These are phyloP conservation scores for Platalea minor DNA, from an alignment of 2,797 vertebrate species.

Conservation along the genomic window DNA sequence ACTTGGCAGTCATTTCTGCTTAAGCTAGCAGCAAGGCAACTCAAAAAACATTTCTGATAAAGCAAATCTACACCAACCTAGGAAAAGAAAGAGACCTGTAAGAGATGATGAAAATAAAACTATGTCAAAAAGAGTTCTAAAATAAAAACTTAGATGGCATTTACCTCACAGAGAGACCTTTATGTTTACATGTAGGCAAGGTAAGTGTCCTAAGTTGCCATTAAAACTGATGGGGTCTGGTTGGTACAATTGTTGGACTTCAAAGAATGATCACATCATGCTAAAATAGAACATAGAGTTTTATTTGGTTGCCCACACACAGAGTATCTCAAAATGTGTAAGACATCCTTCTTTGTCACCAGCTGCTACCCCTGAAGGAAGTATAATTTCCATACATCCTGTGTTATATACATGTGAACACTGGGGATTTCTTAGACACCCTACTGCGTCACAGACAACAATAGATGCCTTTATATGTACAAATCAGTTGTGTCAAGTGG, in stretches of 20 bases:
- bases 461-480: not conserved
- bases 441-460: not conserved
- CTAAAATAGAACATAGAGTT: not conserved
- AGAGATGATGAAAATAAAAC: not conserved
- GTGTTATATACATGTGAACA: not conserved
- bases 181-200: not conserved
- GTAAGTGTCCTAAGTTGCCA: not conserved
- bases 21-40: not conserved
- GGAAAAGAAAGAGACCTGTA: not conserved
- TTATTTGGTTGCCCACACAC: not conserved
- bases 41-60: not conserved
- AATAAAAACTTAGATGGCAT: not conserved
- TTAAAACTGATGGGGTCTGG: not conserved
- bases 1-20: not conserved
- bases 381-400: not conserved
- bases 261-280: not conserved
- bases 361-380: not conserved
- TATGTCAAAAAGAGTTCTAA: not conserved
- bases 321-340: not conserved
- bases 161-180: not conserved
- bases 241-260: not conserved
- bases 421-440: not conserved
- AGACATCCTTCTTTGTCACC: not conserved
- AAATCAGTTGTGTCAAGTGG: not conserved
- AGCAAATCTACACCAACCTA: not conserved